These are phyloP conservation scores for Hipposideros larvatus DNA, from an alignment of 2,797 vertebrate species.

Conservation along the genomic window DNA sequence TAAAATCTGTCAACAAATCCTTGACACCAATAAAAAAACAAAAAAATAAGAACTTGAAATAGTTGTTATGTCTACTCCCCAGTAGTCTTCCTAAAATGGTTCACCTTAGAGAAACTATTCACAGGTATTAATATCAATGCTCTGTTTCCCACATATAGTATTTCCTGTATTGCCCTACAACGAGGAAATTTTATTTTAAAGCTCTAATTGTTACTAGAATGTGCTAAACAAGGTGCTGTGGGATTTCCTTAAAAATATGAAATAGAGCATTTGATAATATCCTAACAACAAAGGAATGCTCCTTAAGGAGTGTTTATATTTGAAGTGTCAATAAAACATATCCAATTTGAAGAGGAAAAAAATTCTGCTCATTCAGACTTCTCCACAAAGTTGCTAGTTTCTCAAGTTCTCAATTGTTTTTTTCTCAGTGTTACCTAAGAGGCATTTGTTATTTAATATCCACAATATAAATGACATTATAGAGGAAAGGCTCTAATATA, in stretches of 20 bases:
- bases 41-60: background rate
- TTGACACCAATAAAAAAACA: background rate
- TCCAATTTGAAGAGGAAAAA: background rate
- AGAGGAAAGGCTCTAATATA: background rate
- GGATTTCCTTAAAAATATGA: constrained; percentile 8
- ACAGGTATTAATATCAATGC: background rate
- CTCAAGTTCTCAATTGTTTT: background rate
- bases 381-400: background rate
- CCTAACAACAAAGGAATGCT: background rate
- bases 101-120: background rate
- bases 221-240: background rate
- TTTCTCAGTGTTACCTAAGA: background rate
- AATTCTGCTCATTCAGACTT: background rate
- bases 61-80: background rate
- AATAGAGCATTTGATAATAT: background rate
- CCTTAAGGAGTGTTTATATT: background rate
- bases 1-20: background rate
- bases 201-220: background rate
- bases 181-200: background rate
- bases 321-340: constrained; percentile 3
- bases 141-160: background rate
- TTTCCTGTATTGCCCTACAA: background rate
- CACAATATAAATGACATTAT: background rate
- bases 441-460: background rate
- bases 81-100: background rate